Percentiles rank a stretch among this genome's conserved stretches.
phyloP scores from a whole-genome alignment of 1,140 invertebrate species.

The Ectropis grisescens region DNA sequence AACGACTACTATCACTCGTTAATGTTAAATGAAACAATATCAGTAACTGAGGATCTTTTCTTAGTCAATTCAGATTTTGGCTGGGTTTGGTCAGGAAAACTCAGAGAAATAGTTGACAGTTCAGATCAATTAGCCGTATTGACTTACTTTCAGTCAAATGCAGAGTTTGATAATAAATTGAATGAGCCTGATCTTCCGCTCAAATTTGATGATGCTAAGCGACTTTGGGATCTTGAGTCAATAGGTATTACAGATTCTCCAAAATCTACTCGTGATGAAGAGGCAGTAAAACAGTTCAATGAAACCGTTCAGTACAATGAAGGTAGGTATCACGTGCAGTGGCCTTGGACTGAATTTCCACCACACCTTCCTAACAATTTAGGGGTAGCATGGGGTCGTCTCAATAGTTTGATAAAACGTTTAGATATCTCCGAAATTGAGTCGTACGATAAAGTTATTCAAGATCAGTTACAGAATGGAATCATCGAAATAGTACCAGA shows the following conservation, averaged over 20 bases:
- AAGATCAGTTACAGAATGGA: slow-evolving; percentile 9
- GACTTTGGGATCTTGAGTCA: slow-evolving; percentile 20
- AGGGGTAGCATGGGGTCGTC: slow-evolving; percentile 11
- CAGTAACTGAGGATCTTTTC: too few species aligned
- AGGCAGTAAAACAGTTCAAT: slow-evolving; percentile 17
- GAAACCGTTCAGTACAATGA: slow-evolving; percentile 9
- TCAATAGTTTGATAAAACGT: slow-evolving; percentile 9
- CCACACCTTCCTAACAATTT: slow-evolving; percentile 14
- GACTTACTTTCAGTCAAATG: slow-evolving; percentile 13
- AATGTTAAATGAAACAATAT: too few species aligned
- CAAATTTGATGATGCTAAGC: slow-evolving; percentile 4
- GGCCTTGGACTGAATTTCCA: slow-evolving; percentile 16
- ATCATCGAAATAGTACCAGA: slow-evolving; percentile 8
- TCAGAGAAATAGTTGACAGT: slow-evolving; percentile 7
- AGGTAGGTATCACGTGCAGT: slow-evolving; percentile 16
- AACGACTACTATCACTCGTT: too few species aligned
- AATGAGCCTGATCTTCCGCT: slow-evolving; percentile 12
- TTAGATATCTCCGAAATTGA: slow-evolving; percentile 1
- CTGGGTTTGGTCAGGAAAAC: too few species aligned
- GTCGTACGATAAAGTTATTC: slow-evolving; percentile 5
- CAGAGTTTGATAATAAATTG: slow-evolving; percentile 4
- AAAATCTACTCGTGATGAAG: slow-evolving; percentile 13
- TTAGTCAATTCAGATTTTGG: too few species aligned
- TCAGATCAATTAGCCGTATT: slow-evolving; percentile 9
- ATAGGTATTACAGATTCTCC: slow-evolving; percentile 22